Percentiles rank a stretch among this genome's conserved stretches.
Evolutionary conservation across 2,888 invertebrate genomes (phyloP).

Genomic region (Cecidostiba fungosa): DNA sequence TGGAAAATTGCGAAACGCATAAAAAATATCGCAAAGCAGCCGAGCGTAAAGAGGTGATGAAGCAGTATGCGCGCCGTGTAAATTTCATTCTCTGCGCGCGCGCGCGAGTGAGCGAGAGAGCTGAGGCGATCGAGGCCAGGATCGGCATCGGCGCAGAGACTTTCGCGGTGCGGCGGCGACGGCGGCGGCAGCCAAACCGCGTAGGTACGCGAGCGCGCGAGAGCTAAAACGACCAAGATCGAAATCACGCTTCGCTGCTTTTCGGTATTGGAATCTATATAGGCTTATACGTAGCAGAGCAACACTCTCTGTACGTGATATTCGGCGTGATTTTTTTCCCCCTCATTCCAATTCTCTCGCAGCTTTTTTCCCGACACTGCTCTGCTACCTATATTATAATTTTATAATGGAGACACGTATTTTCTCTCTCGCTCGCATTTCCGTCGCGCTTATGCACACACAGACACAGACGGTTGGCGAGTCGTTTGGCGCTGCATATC

Average conservation of each 20-base stretch:
- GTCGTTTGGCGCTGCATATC: neutral
- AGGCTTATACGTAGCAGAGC: constrained; percentile 64
- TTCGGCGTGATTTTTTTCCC: constrained; percentile 31
- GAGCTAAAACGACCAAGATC: constrained; percentile 71
- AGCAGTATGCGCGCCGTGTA: constrained; percentile 3
- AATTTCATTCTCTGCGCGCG: constrained; percentile 37
- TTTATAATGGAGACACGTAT: too few species aligned
- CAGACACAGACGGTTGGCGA: neutral
- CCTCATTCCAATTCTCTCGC: neutral
- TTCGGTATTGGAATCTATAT: constrained; percentile 70
- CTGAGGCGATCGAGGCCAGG: constrained; percentile 44
- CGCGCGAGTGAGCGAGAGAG: constrained; percentile 48
- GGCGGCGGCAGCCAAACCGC: constrained; percentile 12
- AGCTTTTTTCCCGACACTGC: neutral
- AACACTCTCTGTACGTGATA: constrained; percentile 59
- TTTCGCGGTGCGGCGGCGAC: constrained; percentile 66
- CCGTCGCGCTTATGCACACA: neutral
- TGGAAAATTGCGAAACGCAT: neutral
- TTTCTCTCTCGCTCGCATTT: neutral
- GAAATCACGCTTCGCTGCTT: constrained; percentile 72
- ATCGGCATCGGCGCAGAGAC: constrained; percentile 55
- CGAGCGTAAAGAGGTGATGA: neutral
- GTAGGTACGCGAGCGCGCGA: constrained; percentile 44
- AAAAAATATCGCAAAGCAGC: constrained; percentile 1
- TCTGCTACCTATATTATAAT: too few species aligned